Base-by-base conservation (phyloP, 2,797 vertebrate genomes). In the Chaetophractus vellerosus region DNA sequence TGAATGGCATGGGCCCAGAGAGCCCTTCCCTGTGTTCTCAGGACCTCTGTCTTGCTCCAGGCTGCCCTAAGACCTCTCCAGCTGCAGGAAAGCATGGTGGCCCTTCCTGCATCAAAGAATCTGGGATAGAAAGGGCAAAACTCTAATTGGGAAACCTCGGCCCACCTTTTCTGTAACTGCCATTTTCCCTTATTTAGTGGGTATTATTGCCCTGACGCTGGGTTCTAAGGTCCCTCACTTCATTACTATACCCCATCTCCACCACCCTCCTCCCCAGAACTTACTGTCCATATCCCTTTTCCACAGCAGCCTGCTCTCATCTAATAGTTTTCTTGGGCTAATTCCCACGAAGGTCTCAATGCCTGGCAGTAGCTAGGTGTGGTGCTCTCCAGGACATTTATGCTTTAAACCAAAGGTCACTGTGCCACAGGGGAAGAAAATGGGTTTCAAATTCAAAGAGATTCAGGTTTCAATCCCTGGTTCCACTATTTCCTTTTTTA, bases 401-500 rank as follows among this genome's bases (percentile, higher is more conserved):
- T 61, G 91, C 59, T 50, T 84, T 75, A 81, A 90, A 48, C 72
- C 71, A 52, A 57, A 81, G 45, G 19, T 76, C 45, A 75, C 63
- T 33, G 50, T 41, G 57, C 11, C 48, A 41, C 0, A 12, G 26
- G 72, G 36, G 75, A 74, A 91, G 63, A 63, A 69, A 69, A 91
- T n/a, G 52, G 52, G 55, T 61, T 92, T 84, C 79, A 38, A 38
- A 48, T 45, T 59, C 36, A 57, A 57, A 81, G 8, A 41, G 31
- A 31, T 64, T 57, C 36, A 61, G 15, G 36, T 55, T 52, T 82
- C 72, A 89, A 45, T 64, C 36, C 26, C 59, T 45, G 16, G 14
- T 59, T 89, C 57, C 63, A 68, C 68, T 89, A 36, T 41, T 76
- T 89, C n/a, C 66, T 69, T 38, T 91, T 36, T 84, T 41, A 87